Conservation (phyloP, 1,140 invertebrate species). For the Bradysia coprophila region DNA sequence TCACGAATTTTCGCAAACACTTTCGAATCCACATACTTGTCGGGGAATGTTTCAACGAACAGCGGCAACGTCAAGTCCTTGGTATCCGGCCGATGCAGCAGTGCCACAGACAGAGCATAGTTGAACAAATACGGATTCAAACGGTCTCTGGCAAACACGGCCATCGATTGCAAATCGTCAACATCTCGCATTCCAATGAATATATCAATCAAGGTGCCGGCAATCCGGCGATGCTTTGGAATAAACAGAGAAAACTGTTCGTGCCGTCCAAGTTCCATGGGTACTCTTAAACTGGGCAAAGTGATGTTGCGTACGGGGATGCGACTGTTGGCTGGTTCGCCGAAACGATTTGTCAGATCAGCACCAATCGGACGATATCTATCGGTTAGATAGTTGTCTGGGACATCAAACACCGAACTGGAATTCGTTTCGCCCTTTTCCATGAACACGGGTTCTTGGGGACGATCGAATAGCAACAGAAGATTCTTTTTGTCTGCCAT, state of each 20-base stretch:
- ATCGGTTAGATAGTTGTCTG: constrained; percentile 37
- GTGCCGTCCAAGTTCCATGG: constrained; percentile 41
- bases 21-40: constrained; percentile 54
- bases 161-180: constrained; percentile 48
- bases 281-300: constrained; percentile 43
- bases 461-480: constrained; percentile 50
- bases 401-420: constrained; percentile 38
- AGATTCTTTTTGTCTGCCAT: constrained; percentile 26
- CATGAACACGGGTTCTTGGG: constrained; percentile 52
- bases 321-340: constrained; percentile 27
- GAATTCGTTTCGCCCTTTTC: constrained; percentile 43
- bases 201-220: constrained; percentile 47
- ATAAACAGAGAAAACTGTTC: constrained; percentile 59
- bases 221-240: constrained; percentile 45
- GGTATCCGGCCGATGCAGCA: constrained; percentile 55
- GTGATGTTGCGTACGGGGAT: constrained; percentile 42
- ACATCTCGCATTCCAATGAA: constrained; percentile 48
- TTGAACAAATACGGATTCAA: constrained; percentile 61
- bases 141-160: constrained; percentile 49
- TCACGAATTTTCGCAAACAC: constrained; percentile 46
- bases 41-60: constrained; percentile 52
- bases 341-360: constrained; percentile 31
- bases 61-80: constrained; percentile 48
- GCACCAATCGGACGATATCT: constrained; percentile 33
- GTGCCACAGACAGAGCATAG: constrained; percentile 53